Evolutionary conservation across 2,113 vertebrate genomes (phyloP), one percentile per base, ranked within the genome.

Genomic region (Parus major): DNA sequence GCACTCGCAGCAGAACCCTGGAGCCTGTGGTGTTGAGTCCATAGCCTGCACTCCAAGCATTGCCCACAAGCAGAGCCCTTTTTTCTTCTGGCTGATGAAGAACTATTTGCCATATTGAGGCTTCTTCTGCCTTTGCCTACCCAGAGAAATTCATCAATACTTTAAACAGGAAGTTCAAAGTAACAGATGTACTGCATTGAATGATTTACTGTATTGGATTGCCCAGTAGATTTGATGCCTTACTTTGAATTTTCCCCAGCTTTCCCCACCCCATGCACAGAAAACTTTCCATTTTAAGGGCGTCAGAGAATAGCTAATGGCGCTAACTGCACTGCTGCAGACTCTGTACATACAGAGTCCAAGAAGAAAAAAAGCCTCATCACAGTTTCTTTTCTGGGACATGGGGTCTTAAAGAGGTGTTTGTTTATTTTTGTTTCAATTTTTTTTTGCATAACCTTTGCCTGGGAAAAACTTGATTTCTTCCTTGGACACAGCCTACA

Each of bases 31-130:
- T 21, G 4, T 94, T 97, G 76, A 97, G 75, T 19, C 97, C 96
- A 46, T 97, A 98, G n/a, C 96, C 97, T 59, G 73, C 93, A 25
- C 82, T 46, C 78, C 89, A 96, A 47, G 96, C 96, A 46, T 94
- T 88, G 0, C 87, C 94, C 53, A 97, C 83, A 41, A 96, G 76
- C 52, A 97, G 46, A 39, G 88, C 82, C n/a, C 44, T 94, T 78
- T 88, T 94, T 6, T 70, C 88, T 80, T 93, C 78, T 39, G 88
- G 91, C 7, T 81, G 56, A 64, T 97, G 95, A 82, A 97, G 97
- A 28, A 96, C 86, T n/a, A 94, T 75, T 80, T 98, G 96, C 97
- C 97, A 97, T 47, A 96, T 11, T 35, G 92, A 97, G 44, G 88
- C 39, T 41, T 63, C 50, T 20, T 57, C 89, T 24, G 66, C 17